Percentiles rank a stretch among this genome's conserved stretches.
These are phyloP conservation scores for Pseudoips prasinana DNA, from an alignment of 2,888 invertebrate genomes.

Conservation along the genomic window DNA sequence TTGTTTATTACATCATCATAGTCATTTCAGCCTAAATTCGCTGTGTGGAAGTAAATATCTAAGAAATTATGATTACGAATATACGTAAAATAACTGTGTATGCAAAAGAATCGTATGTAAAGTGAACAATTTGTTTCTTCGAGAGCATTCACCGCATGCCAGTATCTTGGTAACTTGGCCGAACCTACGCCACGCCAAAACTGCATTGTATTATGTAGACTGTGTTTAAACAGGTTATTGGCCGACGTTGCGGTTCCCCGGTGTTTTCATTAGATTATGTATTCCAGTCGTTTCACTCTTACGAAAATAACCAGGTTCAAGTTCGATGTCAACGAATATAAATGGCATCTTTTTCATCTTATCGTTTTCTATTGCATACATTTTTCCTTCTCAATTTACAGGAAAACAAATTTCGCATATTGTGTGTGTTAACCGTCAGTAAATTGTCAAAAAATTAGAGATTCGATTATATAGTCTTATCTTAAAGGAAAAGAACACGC, in stretches of 20 bases:
- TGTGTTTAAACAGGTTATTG: constrained; percentile 13
- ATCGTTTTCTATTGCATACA: not conserved
- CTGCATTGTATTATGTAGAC: constrained; percentile 8
- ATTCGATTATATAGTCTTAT: too few relatives aligned
- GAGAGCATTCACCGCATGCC: constrained; percentile 7
- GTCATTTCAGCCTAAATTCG: too few relatives aligned
- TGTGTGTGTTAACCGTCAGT: too few relatives aligned
- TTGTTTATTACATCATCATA: constrained; percentile 4
- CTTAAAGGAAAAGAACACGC: too few relatives aligned
- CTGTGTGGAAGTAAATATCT: too few relatives aligned
- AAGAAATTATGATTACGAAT: too few relatives aligned
- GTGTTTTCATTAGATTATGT: constrained; percentile 15
- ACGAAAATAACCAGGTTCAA: constrained; percentile 25
- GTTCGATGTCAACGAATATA: constrained; percentile 20
- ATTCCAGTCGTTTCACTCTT: constrained; percentile 11
- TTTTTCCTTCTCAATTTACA: too few relatives aligned
- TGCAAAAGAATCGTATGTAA: constrained; percentile 2
- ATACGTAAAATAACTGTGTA: constrained; percentile 10
- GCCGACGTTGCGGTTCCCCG: constrained; percentile 12
- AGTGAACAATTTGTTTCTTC: constrained; percentile 12
- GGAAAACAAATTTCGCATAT: too few relatives aligned
- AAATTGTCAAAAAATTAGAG: too few relatives aligned
- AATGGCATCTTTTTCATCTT: not conserved
- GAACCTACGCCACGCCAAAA: constrained; percentile 5
- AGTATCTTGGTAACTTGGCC: constrained; percentile 5